Conservation (phyloP, 2,113 vertebrate genomes). For the Ciconia stormi region DNA sequence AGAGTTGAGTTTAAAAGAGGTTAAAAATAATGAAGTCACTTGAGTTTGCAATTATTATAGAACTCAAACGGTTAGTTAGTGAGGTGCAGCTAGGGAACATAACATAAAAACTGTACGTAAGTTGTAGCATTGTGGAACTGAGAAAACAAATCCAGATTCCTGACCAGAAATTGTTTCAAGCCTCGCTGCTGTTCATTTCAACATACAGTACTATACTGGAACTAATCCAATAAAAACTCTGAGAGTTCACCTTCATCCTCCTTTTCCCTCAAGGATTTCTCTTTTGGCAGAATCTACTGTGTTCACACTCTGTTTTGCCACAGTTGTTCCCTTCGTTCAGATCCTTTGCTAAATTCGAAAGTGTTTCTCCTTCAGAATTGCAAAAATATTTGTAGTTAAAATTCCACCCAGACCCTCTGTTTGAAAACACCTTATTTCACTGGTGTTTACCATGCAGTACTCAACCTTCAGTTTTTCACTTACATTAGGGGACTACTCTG, state of each 20-base stretch:
- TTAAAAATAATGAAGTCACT: not conserved
- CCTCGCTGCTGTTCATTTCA: constrained; percentile 7
- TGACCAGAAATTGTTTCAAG: constrained; percentile 34
- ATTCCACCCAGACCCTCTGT: not conserved
- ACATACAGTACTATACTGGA: constrained; percentile 40
- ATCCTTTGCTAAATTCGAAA: constrained; percentile 6
- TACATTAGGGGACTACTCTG: not conserved
- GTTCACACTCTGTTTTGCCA: constrained; percentile 40
- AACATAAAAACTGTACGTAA: not conserved
- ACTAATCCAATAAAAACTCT: constrained; percentile 62
- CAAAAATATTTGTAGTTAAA: constrained; percentile 25
- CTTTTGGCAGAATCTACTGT: constrained; percentile 27
- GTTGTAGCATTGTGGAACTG: not conserved
- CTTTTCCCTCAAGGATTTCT: constrained; percentile 51
- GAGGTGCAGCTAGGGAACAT: not conserved
- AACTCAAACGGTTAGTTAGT: not conserved
- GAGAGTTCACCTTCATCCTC: constrained; percentile 62
- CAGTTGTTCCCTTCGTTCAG: not conserved
- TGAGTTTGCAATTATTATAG: not conserved
- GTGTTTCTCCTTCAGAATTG: not conserved
- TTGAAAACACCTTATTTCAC: not conserved
- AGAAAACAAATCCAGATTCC: not conserved
- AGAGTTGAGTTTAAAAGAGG: not conserved
- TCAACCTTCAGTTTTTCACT: not conserved
- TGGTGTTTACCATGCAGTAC: not conserved